A percentile compares a stretch with the other conserved stretches of the same genome.
These are phyloP conservation scores for Elymnias hypermnestra DNA, from an alignment of 1,140 invertebrate species.

Conservation along the genomic window DNA sequence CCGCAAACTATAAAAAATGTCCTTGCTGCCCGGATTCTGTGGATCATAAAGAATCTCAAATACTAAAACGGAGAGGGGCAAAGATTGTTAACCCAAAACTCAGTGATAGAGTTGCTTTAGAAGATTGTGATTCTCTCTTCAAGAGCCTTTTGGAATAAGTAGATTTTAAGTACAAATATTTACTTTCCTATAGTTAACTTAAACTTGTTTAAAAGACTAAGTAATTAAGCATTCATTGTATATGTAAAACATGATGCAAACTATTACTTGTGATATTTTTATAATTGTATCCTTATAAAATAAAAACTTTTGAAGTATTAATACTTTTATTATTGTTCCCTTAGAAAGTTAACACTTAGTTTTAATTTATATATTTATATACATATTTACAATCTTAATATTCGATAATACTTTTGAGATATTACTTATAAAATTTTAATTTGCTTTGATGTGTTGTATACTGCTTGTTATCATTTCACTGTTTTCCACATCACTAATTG, in stretches of 20 bases:
- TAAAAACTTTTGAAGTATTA: neutral
- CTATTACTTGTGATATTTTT: neutral
- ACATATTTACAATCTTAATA: slow-evolving; percentile 49
- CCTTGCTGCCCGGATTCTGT: slow-evolving; percentile 29
- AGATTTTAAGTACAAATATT: neutral
- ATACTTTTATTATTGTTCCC: no score
- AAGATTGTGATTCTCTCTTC: slow-evolving; percentile 26
- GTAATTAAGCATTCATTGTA: no score
- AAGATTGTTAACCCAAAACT: no score
- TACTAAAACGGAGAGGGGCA: slow-evolving; percentile 5
- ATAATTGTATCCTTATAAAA: neutral
- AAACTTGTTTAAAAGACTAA: no score
- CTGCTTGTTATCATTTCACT: slow-evolving; percentile 33
- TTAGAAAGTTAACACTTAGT: no score
- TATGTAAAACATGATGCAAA: no score
- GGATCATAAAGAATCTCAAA: slow-evolving; percentile 4
- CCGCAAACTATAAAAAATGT: slow-evolving; percentile 44
- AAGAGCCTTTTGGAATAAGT: slow-evolving; percentile 10
- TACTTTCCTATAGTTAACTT: no score
- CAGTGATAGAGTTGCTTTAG: slow-evolving; percentile 15
- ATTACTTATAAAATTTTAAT: slow-evolving; percentile 24
- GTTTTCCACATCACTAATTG: slow-evolving; percentile 39
- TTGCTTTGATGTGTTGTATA: slow-evolving; percentile 39
- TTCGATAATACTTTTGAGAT: slow-evolving; percentile 39
- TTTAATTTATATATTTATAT: slow-evolving; percentile 14